A percentile compares a stretch with the other conserved stretches of the same genome.
phyloP scores from a whole-genome alignment of 1,140 invertebrate genomes.

The Hycleus phaleratus region DNA sequence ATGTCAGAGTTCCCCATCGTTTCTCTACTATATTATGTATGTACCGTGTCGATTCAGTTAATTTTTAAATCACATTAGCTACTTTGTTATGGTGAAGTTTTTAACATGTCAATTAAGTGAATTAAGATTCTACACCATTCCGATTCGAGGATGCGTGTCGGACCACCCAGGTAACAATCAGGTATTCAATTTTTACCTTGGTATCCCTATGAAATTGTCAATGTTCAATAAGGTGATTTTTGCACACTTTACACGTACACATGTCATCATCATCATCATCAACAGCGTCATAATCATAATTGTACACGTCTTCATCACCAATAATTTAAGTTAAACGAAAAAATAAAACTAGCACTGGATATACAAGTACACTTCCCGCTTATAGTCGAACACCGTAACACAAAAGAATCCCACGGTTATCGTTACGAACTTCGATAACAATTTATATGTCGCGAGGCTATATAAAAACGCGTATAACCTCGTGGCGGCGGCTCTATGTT shows the following conservation, averaged over 20 bases:
- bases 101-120: conserved; percentile 34
- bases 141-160: no score
- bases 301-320: no score
- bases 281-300: neutral
- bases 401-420: no score
- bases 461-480: no score
- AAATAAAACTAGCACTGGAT: no score
- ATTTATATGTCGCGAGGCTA: no score
- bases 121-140: conserved; percentile 19
- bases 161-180: no score
- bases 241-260: conserved; percentile 7
- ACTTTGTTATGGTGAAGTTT: conserved; percentile 12
- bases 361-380: no score
- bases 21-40: conserved; percentile 17
- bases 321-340: no score
- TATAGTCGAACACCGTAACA: no score
- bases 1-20: conserved; percentile 18
- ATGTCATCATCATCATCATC: neutral
- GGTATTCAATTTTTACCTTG: neutral
- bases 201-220: neutral
- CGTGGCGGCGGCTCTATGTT: conserved; percentile 8
- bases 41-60: conserved; percentile 25
- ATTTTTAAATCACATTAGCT: conserved; percentile 18
- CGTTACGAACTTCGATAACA: no score
- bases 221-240: neutral